Conservation (phyloP, 2,888 invertebrate species). For the Gandaritis pyraliata region DNA sequence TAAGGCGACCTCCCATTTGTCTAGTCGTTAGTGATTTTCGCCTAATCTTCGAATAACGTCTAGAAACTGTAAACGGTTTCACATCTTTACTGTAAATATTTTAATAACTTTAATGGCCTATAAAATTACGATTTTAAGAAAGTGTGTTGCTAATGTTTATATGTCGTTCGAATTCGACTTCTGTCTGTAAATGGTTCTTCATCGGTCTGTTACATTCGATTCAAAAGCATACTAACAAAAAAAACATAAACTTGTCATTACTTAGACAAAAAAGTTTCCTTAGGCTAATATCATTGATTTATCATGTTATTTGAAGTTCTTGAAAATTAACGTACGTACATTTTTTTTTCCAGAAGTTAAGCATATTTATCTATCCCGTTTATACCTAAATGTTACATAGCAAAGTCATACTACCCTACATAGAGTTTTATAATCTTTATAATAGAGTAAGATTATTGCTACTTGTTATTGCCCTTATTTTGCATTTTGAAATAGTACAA, state of each 20-base stretch:
- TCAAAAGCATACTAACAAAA: conserved; percentile 52
- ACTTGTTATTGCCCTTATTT: conserved; percentile 71
- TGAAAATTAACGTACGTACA: conserved; percentile 28
- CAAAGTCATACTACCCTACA: conserved; percentile 38
- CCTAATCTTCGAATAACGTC: conserved; percentile 78
- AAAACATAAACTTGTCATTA: conserved; percentile 10
- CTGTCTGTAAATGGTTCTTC: conserved; percentile 46
- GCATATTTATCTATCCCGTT: conserved; percentile 39
- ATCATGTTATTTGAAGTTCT: conserved; percentile 3
- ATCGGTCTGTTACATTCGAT: conserved; percentile 47
- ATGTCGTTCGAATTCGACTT: conserved; percentile 72
- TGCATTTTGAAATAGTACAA: conserved; percentile 66
- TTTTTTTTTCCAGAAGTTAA: conserved; percentile 33
- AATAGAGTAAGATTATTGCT: conserved; percentile 40
- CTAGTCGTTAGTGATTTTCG: conserved; percentile 78
- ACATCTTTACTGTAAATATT: conserved; percentile 81
- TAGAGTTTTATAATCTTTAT: conserved; percentile 42
- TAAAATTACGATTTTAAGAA: conserved; percentile 70
- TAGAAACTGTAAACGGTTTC: conserved; percentile 76
- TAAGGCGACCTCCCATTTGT: conserved; percentile 53
- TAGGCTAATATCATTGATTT: background rate
- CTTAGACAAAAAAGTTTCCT: background rate
- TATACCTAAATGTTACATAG: conserved; percentile 40
- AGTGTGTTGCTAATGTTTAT: conserved; percentile 75
- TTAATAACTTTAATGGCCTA: conserved; percentile 80